Evolutionary conservation across 2,113 vertebrate genomes (phyloP), one percentile per base, ranked within the genome.

Genomic region (Varanus salvator): DNA sequence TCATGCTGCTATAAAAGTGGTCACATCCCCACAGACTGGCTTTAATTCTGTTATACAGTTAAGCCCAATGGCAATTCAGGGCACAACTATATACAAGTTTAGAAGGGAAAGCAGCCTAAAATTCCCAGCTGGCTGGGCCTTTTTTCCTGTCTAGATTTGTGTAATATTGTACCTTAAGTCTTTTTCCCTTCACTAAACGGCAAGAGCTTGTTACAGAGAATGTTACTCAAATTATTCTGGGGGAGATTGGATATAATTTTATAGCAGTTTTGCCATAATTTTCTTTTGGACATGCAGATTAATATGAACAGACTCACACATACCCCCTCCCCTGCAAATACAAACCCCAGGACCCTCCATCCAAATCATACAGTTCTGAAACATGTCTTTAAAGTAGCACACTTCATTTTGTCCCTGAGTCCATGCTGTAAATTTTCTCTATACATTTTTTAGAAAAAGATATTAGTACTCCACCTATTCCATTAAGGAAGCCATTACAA

Each of bases 371-470:
- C 23, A 77, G 29, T 89, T 80, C 1, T 0, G 50, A 88, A 74
- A 92, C 60, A 76, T 31, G 34, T 83, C 68, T 86, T 57, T n/a
- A 76, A 89, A 90, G 81, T 64, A 74, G 48, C 64, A 21, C 25
- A 78, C 29, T 44, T 57, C 60, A 31, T 89, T 89, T 92, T 92
- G 87, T 93, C 96, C 96, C 94, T 96, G 96, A 95, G 94, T 85
- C 93, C 88, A 19, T 66, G 93, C 90, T 91, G 85, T 74, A 92
- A 34, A 75, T 76, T 91, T 85, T 80, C 52, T n/a, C 4, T 57
- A 50, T 0, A 17, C 68, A 88, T 80, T 74, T 38, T 11, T 11
- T 12, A 60, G 21, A 89, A 75, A 83, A 54, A 88, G 6, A 74
- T 85, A 91, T 44, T 80, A 88, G 81, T 92, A 91, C 60, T 76